Evolutionary conservation across 2,113 vertebrate species (phyloP), one percentile per base, ranked within the genome.

Genomic region (Plotosus lineatus): DNA sequence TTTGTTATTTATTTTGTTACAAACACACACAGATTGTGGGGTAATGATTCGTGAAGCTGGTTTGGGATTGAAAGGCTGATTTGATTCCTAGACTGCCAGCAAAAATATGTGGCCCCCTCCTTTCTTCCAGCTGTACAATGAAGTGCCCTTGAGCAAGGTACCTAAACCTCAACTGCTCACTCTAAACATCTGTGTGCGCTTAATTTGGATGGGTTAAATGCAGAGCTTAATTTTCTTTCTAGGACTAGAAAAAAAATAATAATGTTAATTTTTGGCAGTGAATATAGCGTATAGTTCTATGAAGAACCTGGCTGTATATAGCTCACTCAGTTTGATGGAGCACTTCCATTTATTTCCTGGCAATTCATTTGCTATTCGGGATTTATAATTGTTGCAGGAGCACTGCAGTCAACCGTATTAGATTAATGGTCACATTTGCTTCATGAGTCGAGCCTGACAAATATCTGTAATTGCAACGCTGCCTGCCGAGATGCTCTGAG

Each of bases 401-500:
- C 38, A 56, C 60, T 66, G 33, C 36, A 75, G 36, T n/a, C 46
- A 81, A 17, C 60, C 44, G 26, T 55, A 55, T 80, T 72, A 79
- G 51, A 79, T 71, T 80, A 72, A 80, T 81, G 65, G 44, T 21
- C 33, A 75, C 60, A 53, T 53, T 56, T 44, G 48, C 36, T 76
- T 75, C 42, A 28, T 55, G 71, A 75, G 23, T 63, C 19, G n/a
- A 81, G 79, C 60, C 19, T 80, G 68, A 88, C 75, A n/a, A 84
- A 84, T 71, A 58, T 55, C 79, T 84, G 51, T 77, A 68, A 72
- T 83, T 51, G 61, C 68, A 38, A 63, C 61, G 58, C 11, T 12
- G 33, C 72, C 11, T n/a, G 40, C 65, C 11, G 3, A 28, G 48
- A 72, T 15, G 78, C 46, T 51, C n/a, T 28, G 36, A 14, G 12